Conservation (phyloP, 2,888 invertebrate species). For the Epirrita christyi region DNA sequence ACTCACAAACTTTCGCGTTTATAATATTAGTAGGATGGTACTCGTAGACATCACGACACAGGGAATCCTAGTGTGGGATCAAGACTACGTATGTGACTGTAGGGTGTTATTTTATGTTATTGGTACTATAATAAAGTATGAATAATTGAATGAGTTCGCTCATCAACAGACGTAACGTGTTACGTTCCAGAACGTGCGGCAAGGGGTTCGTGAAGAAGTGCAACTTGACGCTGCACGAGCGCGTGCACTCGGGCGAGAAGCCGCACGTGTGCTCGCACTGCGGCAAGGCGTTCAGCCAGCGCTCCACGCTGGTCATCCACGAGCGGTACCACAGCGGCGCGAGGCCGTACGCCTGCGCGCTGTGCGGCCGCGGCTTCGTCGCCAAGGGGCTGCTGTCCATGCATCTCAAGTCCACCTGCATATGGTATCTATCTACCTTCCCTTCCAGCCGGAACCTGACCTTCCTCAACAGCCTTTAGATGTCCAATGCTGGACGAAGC, state of each 20-base stretch:
- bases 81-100: no score
- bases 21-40: no score
- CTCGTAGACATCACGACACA: no score
- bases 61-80: no score
- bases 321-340: constrained; percentile 86
- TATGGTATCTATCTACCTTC: constrained; percentile 46
- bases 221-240: constrained; percentile 85
- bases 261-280: constrained; percentile 86
- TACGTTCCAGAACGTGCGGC: constrained; percentile 64
- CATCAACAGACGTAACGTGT: not conserved
- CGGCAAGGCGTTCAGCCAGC: constrained; percentile 86
- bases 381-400: constrained; percentile 86
- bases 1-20: no score
- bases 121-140: no score
- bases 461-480: no score
- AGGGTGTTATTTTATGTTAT: no score
- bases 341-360: constrained; percentile 83
- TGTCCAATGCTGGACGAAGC: no score
- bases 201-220: constrained; percentile 86
- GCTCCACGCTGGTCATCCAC: constrained; percentile 86
- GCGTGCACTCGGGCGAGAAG: constrained; percentile 86
- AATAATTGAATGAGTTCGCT: no score
- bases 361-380: constrained; percentile 86
- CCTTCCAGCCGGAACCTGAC: no score
- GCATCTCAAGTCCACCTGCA: constrained; percentile 84